Evolutionary conservation across 2,888 invertebrate species (phyloP).

Genomic region (Cantharis rufa): DNA sequence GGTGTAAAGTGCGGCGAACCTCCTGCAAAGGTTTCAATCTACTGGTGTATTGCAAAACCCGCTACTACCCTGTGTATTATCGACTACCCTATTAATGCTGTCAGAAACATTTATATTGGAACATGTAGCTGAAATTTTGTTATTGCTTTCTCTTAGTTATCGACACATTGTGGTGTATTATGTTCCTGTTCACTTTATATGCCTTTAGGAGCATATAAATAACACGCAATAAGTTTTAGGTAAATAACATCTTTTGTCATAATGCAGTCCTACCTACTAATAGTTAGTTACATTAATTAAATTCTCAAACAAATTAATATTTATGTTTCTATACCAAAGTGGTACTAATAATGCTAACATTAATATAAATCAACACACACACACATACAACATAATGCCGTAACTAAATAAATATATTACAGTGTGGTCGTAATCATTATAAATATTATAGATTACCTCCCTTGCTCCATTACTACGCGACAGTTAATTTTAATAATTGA

Average conservation of each 20-base stretch:
- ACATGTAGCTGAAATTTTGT: conserved; percentile 17
- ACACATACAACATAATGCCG: not conserved
- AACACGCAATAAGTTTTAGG: not conserved
- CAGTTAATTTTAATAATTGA: not conserved
- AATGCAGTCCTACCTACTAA: not conserved
- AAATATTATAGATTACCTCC: not conserved
- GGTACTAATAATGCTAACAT: not conserved
- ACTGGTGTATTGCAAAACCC: not conserved
- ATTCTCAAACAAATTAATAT: not conserved
- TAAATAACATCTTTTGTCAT: not conserved
- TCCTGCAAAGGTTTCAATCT: not conserved
- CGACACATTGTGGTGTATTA: not conserved
- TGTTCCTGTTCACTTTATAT: not conserved
- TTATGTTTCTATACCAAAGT: not conserved
- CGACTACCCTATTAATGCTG: conserved; percentile 16
- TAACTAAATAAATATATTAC: not conserved
- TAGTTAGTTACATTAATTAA: not conserved
- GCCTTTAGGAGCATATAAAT: not conserved
- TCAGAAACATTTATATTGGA: conserved; percentile 13
- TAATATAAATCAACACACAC: not conserved
- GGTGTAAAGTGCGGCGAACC: not conserved
- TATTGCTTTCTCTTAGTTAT: conserved; percentile 12
- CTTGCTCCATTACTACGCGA: not conserved
- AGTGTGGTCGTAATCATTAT: not conserved
- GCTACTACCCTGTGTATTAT: conserved; percentile 6